Conservation (phyloP, 1,140 invertebrate genomes). For the Orius insidiosus region DNA sequence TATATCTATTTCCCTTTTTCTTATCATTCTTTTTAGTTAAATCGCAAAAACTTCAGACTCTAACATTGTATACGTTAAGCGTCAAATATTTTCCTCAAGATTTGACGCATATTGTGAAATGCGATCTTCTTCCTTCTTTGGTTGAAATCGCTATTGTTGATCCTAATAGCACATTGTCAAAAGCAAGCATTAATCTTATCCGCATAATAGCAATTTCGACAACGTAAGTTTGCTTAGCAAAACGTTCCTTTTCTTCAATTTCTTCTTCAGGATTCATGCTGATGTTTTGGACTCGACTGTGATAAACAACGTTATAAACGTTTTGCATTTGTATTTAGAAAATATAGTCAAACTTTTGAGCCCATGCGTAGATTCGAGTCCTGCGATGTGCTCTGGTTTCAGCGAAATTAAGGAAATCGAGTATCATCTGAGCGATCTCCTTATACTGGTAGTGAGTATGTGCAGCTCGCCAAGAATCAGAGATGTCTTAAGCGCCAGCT, state of each 20-base stretch:
- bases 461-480: slow-evolving; percentile 8
- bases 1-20: no score
- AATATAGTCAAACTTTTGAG: slow-evolving; percentile 13
- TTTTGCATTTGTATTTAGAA: slow-evolving; percentile 30
- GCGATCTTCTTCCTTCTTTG: slow-evolving; percentile 34
- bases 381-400: background rate
- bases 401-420: slow-evolving; percentile 6
- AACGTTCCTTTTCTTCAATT: slow-evolving; percentile 2
- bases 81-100: slow-evolving; percentile 37
- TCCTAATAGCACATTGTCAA: slow-evolving; percentile 18
- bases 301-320: slow-evolving; percentile 27
- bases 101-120: slow-evolving; percentile 37
- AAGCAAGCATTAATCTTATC: slow-evolving; percentile 31
- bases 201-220: slow-evolving; percentile 36
- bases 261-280: slow-evolving; percentile 29
- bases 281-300: slow-evolving; percentile 30
- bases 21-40: slow-evolving; percentile 17
- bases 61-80: slow-evolving; percentile 38
- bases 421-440: slow-evolving; percentile 10
- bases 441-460: slow-evolving; percentile 11
- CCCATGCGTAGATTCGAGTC: background rate
- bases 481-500: slow-evolving; percentile 8
- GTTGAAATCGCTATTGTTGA: slow-evolving; percentile 20
- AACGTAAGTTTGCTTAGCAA: no score
- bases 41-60: slow-evolving; percentile 25